Evolutionary conservation across 2,888 invertebrate genomes (phyloP), one percentile per base, ranked within the genome.

Genomic region (Trissolcus brochymenae): DNA sequence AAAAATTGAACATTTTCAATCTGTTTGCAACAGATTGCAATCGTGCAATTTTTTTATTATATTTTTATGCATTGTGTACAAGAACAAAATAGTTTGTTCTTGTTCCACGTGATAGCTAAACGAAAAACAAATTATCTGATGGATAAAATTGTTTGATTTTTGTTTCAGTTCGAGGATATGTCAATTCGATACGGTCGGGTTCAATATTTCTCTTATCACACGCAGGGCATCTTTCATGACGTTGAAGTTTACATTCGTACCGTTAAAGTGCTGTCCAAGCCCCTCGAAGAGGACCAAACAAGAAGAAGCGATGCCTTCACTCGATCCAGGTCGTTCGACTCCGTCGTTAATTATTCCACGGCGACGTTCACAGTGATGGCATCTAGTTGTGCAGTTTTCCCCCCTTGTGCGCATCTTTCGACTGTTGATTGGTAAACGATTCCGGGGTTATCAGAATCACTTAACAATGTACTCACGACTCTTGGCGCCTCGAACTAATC

Each of bases 381-480:
- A 80, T 72, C 75, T 78, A 43, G 76, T 35, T 35, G 49, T 71
- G 74, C 71, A 73, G 83, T 84, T 83, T 83, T 81, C 79, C 81
- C 79, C 75, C 71, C 76, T 73, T 67, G 50, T 65, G 78, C 76
- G 71, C 76, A 77, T 80, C 80, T 79, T 80, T 61, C 74, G 74
- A 76, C 66, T 80, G 76, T 78, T 80, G 81, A 82, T 83, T 80
- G 81, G 83, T 77, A 81, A 82, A 82, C 87, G 87, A 88, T 87
- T 87, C 85, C 87, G 84, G 86, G 88, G 86, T 88, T 87, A 88
- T 88, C 87, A 84, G 84, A 85, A 86, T 87, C 87, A 85, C 85
- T 87, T 87, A 87, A 86, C 85, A 85, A 86, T 84, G 81, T 83
- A 79, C 86, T 87, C 88, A 88, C 87, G 87, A 88, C 81, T 83